Evolutionary conservation across 1,140 invertebrate genomes (phyloP), one percentile per base, ranked within the genome.

Genomic region (Doryteuthis pealeii): DNA sequence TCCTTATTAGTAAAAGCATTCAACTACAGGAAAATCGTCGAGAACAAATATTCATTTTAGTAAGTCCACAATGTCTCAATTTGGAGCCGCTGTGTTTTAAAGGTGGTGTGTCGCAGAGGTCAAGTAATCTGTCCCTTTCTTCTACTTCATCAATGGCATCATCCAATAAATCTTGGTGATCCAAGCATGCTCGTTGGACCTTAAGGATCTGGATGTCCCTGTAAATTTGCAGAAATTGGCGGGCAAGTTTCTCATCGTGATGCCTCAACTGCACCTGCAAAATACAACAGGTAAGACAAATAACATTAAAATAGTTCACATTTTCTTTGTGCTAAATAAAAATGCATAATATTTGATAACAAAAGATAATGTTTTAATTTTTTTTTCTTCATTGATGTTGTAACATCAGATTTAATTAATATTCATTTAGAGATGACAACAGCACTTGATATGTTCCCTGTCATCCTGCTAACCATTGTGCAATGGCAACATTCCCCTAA

Each of bases 81-180:
- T 71, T 65, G 6, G 67, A 28, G 26, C 54, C 72, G 54, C 70
- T 73, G 18, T 71, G 35, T 35, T 71, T 78, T 31, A 70, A 45
- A 10, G 67, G n/a, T 3, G 76, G 76, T 6, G 65, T n/a, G 30
- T 74, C 76, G 58, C 76, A 77, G 4, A 77, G 40, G 35, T 77
- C 31, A 14, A 72, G 72, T 30, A 69, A 4, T 30, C 71, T 49
- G 5, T 71, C 65, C 0, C 45, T 22, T 3, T 77, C 70, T 32
- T 58, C 54, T 12, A 66, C 70, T n/a, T 71, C 72, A 1, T 54
- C 49, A 22, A 74, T 74, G 1, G 74, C 76, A 54, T 74, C 76
- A n/a, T 77, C 73, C 14, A 77, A 43, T 18, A 77, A 68, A 22
- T 74, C 72, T 40, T 77, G 76, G n/a, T 77, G 76, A n/a, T 68